Conservation (phyloP, 1,140 invertebrate species). For the Nixonia krombeini region DNA sequence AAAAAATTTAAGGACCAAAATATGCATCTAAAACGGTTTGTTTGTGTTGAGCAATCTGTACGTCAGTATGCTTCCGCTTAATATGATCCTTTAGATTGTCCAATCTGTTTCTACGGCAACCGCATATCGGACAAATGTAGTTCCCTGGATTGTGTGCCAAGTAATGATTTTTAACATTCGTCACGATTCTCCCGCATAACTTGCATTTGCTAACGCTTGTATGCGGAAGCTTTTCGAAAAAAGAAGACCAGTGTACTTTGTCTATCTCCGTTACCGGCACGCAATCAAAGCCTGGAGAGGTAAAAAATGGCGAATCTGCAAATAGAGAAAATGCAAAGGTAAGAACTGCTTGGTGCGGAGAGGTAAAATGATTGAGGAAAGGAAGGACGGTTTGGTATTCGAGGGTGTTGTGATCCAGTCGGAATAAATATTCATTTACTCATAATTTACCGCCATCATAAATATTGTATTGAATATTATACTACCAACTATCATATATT, state of each 20-base stretch:
- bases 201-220: constrained; percentile 71
- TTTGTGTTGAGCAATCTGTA: constrained; percentile 31
- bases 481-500: no score
- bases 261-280: constrained; percentile 56
- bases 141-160: constrained; percentile 81
- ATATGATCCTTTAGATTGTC: constrained; percentile 82
- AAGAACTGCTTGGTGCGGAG: constrained; percentile 22
- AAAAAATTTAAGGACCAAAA: neutral
- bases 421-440: constrained; percentile 22
- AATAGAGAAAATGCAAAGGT: constrained; percentile 61
- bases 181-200: constrained; percentile 79
- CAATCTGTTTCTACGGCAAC: constrained; percentile 78
- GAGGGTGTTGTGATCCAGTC: constrained; percentile 15
- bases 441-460: constrained; percentile 23
- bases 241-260: constrained; percentile 58
- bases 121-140: constrained; percentile 80
- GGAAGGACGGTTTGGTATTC: neutral
- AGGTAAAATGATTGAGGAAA: neutral
- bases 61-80: constrained; percentile 77
- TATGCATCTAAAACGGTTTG: neutral
- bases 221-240: constrained; percentile 57
- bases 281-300: constrained; percentile 56
- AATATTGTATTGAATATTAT: constrained; percentile 25
- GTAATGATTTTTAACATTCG: constrained; percentile 81
- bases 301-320: constrained; percentile 64